These are phyloP conservation scores for Capreolus pygargus DNA, from an alignment of 2,113 vertebrate species.

Conservation along the genomic window DNA sequence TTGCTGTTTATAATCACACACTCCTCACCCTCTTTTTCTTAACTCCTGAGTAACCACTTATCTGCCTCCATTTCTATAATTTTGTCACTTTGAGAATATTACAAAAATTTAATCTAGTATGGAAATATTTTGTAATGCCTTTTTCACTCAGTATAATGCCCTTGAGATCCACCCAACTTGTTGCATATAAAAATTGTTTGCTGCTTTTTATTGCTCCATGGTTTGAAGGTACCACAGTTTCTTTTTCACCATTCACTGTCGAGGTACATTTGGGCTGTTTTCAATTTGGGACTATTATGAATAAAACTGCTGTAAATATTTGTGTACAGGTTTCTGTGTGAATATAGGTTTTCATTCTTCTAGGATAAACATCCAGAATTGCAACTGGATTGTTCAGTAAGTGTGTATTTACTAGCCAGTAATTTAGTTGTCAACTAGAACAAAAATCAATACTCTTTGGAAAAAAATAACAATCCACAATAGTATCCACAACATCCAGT, in stretches of 20 bases:
- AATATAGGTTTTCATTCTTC: neutral
- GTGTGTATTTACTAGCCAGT: neutral
- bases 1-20: neutral
- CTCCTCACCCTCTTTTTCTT: neutral
- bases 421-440: neutral
- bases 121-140: neutral
- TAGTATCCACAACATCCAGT: neutral
- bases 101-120: neutral
- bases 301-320: neutral
- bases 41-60: neutral
- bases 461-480: neutral
- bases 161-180: neutral
- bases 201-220: neutral
- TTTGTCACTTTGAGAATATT: conserved; percentile 8
- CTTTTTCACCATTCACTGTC: neutral
- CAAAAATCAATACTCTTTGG: neutral
- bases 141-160: neutral
- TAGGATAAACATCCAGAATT: neutral
- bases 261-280: neutral
- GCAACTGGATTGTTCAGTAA: neutral
- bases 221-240: neutral
- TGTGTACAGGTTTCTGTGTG: neutral
- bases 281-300: neutral
- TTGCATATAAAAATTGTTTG: neutral
- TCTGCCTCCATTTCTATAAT: neutral